phyloP scores from a whole-genome alignment of 2,888 invertebrate species.

The Nemapogon koenigi region DNA sequence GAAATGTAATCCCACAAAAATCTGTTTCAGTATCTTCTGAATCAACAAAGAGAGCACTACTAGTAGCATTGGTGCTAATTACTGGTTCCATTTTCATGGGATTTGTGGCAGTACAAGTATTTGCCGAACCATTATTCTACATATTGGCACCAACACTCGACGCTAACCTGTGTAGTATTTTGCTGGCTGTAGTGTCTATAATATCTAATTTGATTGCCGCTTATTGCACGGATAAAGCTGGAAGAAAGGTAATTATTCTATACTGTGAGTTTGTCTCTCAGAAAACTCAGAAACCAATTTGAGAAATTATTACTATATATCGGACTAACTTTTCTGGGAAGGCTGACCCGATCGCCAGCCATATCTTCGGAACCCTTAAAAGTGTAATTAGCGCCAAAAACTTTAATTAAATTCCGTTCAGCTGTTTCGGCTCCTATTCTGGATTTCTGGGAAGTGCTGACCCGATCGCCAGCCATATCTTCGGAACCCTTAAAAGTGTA shows the following conservation, averaged over 20 bases:
- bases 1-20: no score
- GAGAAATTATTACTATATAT: no score
- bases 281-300: no score
- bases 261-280: no score
- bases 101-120: constrained; percentile 6
- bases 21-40: constrained; percentile 1
- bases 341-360: background rate
- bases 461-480: no score
- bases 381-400: no score
- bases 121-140: constrained; percentile 8
- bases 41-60: constrained; percentile 6
- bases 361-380: no score
- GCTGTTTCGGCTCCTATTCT: no score
- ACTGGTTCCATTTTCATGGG: constrained; percentile 8
- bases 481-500: no score
- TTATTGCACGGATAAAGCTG: constrained; percentile 2
- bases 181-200: background rate
- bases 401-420: no score
- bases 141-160: background rate
- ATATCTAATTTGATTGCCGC: constrained; percentile 2
- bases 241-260: constrained; percentile 8
- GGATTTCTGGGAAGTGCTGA: no score
- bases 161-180: constrained; percentile 4
- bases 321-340: background rate
- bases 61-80: constrained; percentile 1